Conservation (phyloP, 2,797 vertebrate species). For the Pempheris klunzingeri region DNA sequence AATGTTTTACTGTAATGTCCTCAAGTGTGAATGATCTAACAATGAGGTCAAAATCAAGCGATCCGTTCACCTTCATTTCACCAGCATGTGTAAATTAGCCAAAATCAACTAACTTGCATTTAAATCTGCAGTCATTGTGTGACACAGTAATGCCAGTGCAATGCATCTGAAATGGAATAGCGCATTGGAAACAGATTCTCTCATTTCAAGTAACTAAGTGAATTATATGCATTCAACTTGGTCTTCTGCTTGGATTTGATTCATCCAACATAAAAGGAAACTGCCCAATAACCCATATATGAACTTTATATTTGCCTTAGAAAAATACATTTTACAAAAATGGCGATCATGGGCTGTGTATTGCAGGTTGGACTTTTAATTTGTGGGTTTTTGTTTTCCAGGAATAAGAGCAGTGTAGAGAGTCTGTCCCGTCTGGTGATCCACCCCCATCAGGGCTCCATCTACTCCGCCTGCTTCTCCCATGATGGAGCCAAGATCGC, state of each 20-base stretch:
- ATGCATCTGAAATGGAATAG: neutral
- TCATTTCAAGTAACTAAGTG: neutral
- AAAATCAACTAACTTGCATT: neutral
- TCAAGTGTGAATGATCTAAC: neutral
- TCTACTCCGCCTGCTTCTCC: constrained; percentile 96
- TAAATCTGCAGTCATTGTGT: neutral
- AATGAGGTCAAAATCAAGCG: neutral
- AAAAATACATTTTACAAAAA: neutral
- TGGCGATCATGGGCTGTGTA: neutral
- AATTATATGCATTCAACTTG: neutral
- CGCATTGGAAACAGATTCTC: neutral
- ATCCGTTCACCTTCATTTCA: neutral
- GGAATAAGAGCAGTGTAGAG: constrained; percentile 92
- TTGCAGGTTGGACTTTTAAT: neutral
- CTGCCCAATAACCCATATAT: neutral
- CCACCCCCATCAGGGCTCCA: constrained; percentile 92
- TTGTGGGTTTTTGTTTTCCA: constrained; percentile 61
- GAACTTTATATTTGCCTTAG: neutral
- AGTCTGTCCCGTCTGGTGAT: constrained; percentile 92
- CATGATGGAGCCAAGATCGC: constrained; percentile 92
- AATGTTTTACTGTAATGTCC: neutral
- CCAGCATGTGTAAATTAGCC: neutral
- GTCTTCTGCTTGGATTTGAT: neutral
- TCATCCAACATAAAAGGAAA: neutral
- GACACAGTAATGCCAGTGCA: neutral